phyloP scores from a whole-genome alignment of 2,888 invertebrate species.

The Eupsilia transversa region DNA sequence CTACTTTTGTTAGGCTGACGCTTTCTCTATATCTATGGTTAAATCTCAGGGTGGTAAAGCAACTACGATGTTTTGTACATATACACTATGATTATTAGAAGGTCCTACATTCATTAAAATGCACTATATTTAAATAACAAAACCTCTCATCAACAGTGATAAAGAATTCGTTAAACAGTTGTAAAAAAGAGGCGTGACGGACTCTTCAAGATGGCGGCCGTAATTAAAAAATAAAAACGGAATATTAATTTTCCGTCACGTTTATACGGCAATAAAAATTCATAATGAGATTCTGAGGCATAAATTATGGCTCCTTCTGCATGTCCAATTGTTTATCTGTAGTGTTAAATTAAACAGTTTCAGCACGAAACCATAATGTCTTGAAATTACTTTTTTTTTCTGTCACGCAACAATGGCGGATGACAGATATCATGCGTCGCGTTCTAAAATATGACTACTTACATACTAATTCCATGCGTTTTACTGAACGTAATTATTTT shows the following conservation, averaged over 20 bases:
- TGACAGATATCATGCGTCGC: too few species aligned
- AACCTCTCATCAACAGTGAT: conserved; percentile 9
- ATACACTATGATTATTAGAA: not conserved
- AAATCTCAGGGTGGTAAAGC: too few species aligned
- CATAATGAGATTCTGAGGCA: conserved; percentile 58
- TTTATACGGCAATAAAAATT: conserved; percentile 61
- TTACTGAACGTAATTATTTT: too few species aligned
- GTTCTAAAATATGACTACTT: too few species aligned
- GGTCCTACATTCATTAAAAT: too few species aligned
- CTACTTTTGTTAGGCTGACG: too few species aligned
- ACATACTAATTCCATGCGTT: too few species aligned
- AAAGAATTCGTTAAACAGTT: conserved; percentile 50
- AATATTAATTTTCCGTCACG: conserved; percentile 72
- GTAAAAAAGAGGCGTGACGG: conserved; percentile 70
- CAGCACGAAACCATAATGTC: conserved; percentile 29
- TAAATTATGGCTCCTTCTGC: conserved; percentile 50
- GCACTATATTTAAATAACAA: not conserved
- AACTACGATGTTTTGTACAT: too few species aligned
- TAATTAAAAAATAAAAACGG: conserved; percentile 72
- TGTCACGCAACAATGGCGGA: not conserved
- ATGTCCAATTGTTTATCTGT: conserved; percentile 58
- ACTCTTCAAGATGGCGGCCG: conserved; percentile 72
- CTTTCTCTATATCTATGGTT: too few species aligned
- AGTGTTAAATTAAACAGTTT: conserved; percentile 44
- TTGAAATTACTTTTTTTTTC: conserved; percentile 20